These are phyloP conservation scores for Eupithecia subumbrata DNA, from an alignment of 2,888 invertebrate species.

Conservation along the genomic window DNA sequence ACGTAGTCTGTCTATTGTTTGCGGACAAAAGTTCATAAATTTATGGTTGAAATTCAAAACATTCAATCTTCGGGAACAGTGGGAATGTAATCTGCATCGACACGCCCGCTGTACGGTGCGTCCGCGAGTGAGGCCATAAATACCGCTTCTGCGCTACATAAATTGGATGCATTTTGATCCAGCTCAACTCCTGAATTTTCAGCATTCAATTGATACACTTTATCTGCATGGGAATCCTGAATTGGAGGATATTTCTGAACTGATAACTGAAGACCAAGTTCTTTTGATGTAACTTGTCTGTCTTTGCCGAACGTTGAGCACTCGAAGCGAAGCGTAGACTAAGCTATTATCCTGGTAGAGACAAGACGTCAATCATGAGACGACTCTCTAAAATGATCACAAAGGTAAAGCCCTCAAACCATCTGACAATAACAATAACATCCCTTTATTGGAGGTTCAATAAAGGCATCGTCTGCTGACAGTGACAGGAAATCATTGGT, in stretches of 20 bases:
- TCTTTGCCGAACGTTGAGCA: neutral
- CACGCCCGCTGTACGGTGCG: conserved; percentile 40
- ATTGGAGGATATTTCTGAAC: neutral
- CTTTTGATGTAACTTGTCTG: neutral
- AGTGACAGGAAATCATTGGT: neutral
- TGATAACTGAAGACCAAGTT: neutral
- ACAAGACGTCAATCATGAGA: neutral
- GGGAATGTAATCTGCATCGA: conserved; percentile 43
- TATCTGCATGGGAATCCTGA: neutral
- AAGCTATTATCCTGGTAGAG: neutral
- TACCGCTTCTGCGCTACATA: conserved; percentile 39
- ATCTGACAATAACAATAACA: neutral
- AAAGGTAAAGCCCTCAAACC: neutral
- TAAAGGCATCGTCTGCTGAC: neutral
- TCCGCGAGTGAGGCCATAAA: conserved; percentile 40
- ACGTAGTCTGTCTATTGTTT: conserved; percentile 27
- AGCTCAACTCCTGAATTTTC: conserved; percentile 26
- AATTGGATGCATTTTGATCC: conserved; percentile 41
- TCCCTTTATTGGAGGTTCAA: neutral
- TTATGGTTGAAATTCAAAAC: conserved; percentile 37
- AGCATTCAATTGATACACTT: conserved; percentile 15
- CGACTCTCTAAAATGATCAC: neutral
- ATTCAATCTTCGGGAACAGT: conserved; percentile 40
- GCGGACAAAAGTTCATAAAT: conserved; percentile 35
- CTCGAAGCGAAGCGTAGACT: neutral